phyloP scores from a whole-genome alignment of 2,888 invertebrate genomes.

The Sepiola atlantica region DNA sequence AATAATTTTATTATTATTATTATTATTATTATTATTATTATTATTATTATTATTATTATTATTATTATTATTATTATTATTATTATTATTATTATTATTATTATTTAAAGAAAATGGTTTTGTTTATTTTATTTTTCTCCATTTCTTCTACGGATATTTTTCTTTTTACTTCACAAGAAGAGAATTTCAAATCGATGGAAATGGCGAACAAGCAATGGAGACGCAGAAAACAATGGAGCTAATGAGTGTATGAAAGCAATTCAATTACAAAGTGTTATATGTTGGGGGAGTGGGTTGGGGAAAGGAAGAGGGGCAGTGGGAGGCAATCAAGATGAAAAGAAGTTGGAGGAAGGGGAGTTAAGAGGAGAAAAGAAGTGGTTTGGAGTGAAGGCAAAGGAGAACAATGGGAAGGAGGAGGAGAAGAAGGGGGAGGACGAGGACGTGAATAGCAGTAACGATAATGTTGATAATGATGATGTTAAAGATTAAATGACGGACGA shows the following conservation, averaged over 20 bases:
- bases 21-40: background rate
- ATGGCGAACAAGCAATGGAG: background rate
- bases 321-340: background rate
- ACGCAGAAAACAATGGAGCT: background rate
- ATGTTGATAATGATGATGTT: slow-evolving; percentile 6
- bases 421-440: background rate
- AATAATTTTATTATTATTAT: background rate
- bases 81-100: background rate
- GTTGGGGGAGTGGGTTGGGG: background rate
- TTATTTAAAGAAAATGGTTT: background rate
- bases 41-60: too few species aligned
- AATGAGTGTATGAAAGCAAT: slow-evolving; percentile 10
- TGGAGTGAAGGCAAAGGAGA: background rate
- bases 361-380: background rate
- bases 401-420: background rate
- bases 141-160: background rate
- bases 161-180: background rate
- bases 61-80: too few species aligned
- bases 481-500: background rate
- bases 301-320: background rate
- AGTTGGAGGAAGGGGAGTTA: slow-evolving; percentile 8
- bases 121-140: background rate
- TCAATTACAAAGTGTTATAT: background rate
- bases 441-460: background rate
- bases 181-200: background rate